Conservation (phyloP, 2,113 vertebrate genomes). For the Spea bombifrons region DNA sequence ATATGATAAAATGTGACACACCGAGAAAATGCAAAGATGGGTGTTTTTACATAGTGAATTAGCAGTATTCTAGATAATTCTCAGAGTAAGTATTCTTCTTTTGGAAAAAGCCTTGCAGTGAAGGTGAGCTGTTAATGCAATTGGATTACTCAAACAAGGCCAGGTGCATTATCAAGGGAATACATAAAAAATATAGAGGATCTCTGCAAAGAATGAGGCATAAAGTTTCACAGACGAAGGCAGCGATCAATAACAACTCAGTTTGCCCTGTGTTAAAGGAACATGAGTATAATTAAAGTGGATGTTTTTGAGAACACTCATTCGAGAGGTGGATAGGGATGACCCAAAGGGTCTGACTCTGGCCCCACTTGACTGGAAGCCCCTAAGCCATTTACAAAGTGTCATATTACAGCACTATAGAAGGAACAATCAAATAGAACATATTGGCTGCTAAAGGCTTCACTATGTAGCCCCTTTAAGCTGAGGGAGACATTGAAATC, state of each 20-base stretch:
- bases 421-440: background rate
- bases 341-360: background rate
- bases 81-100: too few species aligned
- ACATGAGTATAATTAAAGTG: constrained; percentile 17
- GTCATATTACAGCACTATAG: background rate
- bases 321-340: background rate
- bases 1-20: too few species aligned
- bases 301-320: constrained; percentile 18
- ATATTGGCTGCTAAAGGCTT: background rate
- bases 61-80: too few species aligned
- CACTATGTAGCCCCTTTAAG: background rate
- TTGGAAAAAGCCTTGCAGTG: background rate
- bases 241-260: constrained; percentile 17
- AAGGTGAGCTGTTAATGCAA: constrained; percentile 5
- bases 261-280: constrained; percentile 4
- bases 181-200: background rate
- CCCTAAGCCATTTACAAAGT: background rate
- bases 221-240: background rate
- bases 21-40: too few species aligned
- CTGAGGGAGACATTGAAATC: background rate
- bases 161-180: constrained; percentile 16
- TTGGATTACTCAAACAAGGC: constrained; percentile 19
- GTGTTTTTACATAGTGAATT: too few species aligned
- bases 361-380: background rate
- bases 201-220: background rate